A percentile compares a stretch with the other conserved stretches of the same genome.
These are phyloP conservation scores for Pemphredon lugubris DNA, from an alignment of 2,888 invertebrate species.

Conservation along the genomic window DNA sequence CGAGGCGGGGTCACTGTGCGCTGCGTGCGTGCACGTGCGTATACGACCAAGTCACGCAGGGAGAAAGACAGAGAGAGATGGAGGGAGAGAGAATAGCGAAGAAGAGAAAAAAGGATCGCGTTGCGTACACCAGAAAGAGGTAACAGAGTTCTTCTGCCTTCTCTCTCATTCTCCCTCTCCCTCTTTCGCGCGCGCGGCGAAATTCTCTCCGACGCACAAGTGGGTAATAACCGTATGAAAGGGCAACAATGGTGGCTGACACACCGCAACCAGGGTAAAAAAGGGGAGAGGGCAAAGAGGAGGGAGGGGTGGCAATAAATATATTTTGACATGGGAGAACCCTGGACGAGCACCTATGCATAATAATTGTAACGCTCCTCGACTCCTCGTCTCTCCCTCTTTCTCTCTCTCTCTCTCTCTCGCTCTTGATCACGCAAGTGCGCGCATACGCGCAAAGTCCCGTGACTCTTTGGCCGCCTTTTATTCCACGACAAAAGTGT, in stretches of 20 bases:
- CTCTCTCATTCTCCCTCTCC: not conserved
- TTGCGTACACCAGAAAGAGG: no score
- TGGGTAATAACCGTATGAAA: constrained; percentile 79
- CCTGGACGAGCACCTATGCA: constrained; percentile 67
- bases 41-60: no score
- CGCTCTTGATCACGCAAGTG: constrained; percentile 13
- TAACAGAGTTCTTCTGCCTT: no score
- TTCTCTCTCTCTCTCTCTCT: constrained; percentile 23
- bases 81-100: no score
- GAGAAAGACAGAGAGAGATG: no score
- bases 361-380: constrained; percentile 77
- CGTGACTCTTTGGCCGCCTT: constrained; percentile 28
- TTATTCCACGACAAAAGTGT: constrained; percentile 42
- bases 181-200: not conserved
- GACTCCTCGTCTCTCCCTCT: constrained; percentile 3
- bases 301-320: constrained; percentile 76
- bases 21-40: no score
- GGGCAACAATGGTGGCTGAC: constrained; percentile 76
- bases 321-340: constrained; percentile 81
- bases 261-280: constrained; percentile 72
- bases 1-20: no score
- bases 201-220: constrained; percentile 67
- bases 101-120: no score
- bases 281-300: constrained; percentile 44
- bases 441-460: constrained; percentile 8